Percentiles rank a stretch among this genome's conserved stretches.
Conservation (phyloP, 2,113 vertebrate genomes). For the Anhinga anhinga region DNA sequence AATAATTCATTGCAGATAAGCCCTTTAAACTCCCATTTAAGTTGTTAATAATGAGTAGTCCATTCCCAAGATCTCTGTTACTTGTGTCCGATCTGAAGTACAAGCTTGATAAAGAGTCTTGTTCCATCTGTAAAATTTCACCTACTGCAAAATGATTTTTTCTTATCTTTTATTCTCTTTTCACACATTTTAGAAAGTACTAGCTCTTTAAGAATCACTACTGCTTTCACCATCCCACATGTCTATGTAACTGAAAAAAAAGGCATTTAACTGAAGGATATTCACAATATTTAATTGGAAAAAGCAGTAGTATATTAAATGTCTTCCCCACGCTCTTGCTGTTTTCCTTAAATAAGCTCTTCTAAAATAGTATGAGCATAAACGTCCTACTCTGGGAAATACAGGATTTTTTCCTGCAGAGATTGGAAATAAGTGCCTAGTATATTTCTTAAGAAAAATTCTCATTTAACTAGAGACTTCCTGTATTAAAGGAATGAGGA, state of each 20-base stretch:
- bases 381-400: neutral
- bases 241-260: neutral
- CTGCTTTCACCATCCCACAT: neutral
- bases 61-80: neutral
- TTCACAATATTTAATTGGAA: neutral
- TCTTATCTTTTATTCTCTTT: neutral
- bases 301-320: neutral
- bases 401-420: neutral
- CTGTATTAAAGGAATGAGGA: neutral
- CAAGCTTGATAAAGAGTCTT: neutral
- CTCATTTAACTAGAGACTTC: neutral
- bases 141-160: neutral
- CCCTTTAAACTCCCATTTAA: neutral
- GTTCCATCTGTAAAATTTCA: neutral
- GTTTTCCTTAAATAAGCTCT: neutral
- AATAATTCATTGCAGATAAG: constrained; percentile 38
- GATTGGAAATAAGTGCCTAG: neutral
- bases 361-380: neutral
- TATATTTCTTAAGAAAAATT: neutral
- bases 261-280: neutral
- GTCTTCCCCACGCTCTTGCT: neutral
- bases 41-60: neutral
- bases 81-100: neutral
- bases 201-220: neutral
- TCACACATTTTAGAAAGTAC: neutral